phyloP scores from a whole-genome alignment of 2,113 vertebrate genomes.

The Blennius ocellaris region DNA sequence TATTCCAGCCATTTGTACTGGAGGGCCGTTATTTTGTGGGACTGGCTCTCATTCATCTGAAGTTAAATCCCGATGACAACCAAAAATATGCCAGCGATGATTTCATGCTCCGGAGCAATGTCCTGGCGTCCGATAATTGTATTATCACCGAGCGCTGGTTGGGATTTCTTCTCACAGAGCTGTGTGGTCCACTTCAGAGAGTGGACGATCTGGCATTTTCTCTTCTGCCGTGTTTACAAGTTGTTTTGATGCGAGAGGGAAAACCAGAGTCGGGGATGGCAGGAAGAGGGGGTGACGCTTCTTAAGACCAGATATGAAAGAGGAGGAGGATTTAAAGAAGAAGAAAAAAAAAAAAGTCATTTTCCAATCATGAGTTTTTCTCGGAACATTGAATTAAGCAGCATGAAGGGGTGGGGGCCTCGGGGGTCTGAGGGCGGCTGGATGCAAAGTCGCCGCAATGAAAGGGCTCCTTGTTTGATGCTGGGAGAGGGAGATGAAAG shows the following conservation, averaged over 20 bases:
- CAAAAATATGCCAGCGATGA: background rate
- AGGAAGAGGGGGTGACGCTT: slow-evolving; percentile 37
- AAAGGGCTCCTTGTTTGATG: slow-evolving; percentile 81
- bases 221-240: slow-evolving; percentile 16
- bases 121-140: background rate
- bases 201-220: slow-evolving; percentile 1
- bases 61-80: background rate
- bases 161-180: background rate
- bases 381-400: slow-evolving; percentile 86
- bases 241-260: slow-evolving; percentile 45
- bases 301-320: slow-evolving; percentile 56
- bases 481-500: slow-evolving; percentile 81
- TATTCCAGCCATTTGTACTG: background rate
- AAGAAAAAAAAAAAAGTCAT: slow-evolving; percentile 71
- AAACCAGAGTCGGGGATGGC: slow-evolving; percentile 3
- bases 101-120: background rate
- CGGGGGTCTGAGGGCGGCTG: slow-evolving; percentile 74
- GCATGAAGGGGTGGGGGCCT: slow-evolving; percentile 79
- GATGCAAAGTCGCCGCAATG: slow-evolving; percentile 78
- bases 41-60: background rate
- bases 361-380: slow-evolving; percentile 86
- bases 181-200: background rate
- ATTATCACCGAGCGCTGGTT: background rate
- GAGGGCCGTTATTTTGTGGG: background rate
- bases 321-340: slow-evolving; percentile 50